Evolutionary conservation across 2,888 invertebrate genomes (phyloP).

Genomic region (Yponomeuta malinellus): DNA sequence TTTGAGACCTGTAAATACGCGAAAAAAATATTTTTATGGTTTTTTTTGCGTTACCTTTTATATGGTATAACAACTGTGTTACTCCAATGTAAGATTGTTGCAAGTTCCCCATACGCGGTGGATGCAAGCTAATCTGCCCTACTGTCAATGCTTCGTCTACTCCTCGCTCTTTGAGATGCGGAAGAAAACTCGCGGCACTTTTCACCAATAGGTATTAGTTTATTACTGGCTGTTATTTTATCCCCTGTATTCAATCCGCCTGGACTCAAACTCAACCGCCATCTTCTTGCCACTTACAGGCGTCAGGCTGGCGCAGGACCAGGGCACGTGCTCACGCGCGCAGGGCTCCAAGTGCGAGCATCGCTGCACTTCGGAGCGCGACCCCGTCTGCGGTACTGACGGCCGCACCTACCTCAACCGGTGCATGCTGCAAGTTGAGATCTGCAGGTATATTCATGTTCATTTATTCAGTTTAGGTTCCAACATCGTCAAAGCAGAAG

Average conservation of each 20-base stretch:
- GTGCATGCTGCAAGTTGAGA: conserved; percentile 84
- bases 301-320: conserved; percentile 67
- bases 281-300: conserved; percentile 39
- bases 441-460: conserved; percentile 77
- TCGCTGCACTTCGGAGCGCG: conserved; percentile 88
- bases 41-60: too few relatives aligned
- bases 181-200: conserved; percentile 79
- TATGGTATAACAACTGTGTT: too few relatives aligned
- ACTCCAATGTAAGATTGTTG: too few relatives aligned
- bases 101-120: too few relatives aligned
- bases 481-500: not conserved
- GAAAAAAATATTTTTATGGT: too few relatives aligned
- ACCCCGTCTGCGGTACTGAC: conserved; percentile 86
- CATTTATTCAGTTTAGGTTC: not conserved
- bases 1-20: too few relatives aligned
- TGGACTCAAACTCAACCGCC: not conserved
- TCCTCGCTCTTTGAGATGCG: conserved; percentile 93
- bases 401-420: conserved; percentile 89
- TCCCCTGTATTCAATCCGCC: not conserved
- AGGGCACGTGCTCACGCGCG: conserved; percentile 78
- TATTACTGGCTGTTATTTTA: too few relatives aligned
- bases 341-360: conserved; percentile 82
- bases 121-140: too few relatives aligned
- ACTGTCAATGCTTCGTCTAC: conserved; percentile 80
- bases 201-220: too few relatives aligned